phyloP scores from a whole-genome alignment of 2,113 vertebrate genomes.

The Polypterus senegalus region DNA sequence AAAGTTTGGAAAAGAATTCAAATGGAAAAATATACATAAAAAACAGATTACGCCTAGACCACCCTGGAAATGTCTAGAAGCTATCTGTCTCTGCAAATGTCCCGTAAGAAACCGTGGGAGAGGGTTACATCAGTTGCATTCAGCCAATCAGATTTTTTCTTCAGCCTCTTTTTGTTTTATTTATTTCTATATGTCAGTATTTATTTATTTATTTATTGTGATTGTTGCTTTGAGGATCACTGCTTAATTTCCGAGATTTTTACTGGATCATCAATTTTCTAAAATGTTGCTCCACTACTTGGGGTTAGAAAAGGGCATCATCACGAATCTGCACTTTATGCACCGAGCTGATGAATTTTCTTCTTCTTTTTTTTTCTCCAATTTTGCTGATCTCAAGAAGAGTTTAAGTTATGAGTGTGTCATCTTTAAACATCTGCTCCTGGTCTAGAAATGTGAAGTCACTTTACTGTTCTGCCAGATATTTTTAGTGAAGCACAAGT shows the following conservation, averaged over 20 bases:
- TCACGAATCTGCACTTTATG: too few relatives aligned
- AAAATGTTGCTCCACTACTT: too few relatives aligned
- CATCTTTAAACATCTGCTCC: too few relatives aligned
- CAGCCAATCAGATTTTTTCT: not conserved
- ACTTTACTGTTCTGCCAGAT: too few relatives aligned
- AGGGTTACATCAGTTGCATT: not conserved
- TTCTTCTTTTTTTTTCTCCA: too few relatives aligned
- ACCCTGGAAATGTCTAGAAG: not conserved
- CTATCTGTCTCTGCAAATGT: not conserved
- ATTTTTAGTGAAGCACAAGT: too few relatives aligned
- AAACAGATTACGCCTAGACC: slow-evolving; percentile 1
- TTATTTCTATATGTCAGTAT: not conserved
- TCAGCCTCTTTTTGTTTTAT: not conserved
- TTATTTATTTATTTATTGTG: not conserved
- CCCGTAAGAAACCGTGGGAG: not conserved
- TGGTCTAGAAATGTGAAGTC: too few relatives aligned
- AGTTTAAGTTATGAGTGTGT: too few relatives aligned
- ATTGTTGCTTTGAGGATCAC: not conserved
- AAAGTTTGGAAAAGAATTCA: not conserved
- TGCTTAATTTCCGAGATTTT: not conserved
- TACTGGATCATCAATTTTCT: too few relatives aligned
- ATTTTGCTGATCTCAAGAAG: too few relatives aligned
- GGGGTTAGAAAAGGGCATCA: too few relatives aligned
- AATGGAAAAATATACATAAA: not conserved
- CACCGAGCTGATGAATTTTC: too few relatives aligned